These are phyloP conservation scores for Columba livia DNA, from an alignment of 2,113 vertebrate genomes.

Conservation along the genomic window DNA sequence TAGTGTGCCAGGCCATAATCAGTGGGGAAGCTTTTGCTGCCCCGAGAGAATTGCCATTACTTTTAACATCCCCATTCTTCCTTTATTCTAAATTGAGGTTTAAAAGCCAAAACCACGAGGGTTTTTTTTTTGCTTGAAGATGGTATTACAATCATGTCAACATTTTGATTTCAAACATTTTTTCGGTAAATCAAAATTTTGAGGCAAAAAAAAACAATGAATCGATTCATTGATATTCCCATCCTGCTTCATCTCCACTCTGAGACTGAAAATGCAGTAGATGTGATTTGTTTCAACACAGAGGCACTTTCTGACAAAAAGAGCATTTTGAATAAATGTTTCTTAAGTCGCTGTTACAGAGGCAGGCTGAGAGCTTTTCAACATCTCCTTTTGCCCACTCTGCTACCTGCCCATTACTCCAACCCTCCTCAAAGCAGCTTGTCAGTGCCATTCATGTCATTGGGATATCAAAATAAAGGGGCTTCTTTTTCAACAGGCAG, in stretches of 20 bases:
- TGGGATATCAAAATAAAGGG: background rate
- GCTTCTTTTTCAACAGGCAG: background rate
- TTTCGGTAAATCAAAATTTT: background rate
- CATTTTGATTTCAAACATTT: background rate
- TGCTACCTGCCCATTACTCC: background rate
- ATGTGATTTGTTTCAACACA: background rate
- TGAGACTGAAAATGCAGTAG: background rate
- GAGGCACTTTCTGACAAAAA: background rate
- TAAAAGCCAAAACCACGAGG: background rate
- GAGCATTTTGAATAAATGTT: background rate
- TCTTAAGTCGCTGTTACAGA: background rate
- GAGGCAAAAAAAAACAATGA: background rate
- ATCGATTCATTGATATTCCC: background rate
- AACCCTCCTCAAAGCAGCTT: background rate
- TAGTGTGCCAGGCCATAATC: background rate
- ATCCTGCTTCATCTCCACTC: background rate
- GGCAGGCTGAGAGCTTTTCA: background rate
- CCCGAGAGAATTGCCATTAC: background rate
- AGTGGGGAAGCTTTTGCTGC: background rate
- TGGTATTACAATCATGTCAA: background rate
- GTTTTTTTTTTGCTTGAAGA: background rate
- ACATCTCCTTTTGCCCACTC: background rate
- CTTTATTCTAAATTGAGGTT: background rate
- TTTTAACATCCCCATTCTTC: background rate
- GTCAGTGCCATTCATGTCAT: background rate